A percentile compares a stretch with the other conserved stretches of the same genome.
Evolutionary conservation across 2,888 invertebrate species (phyloP).

Genomic region (Cataglyphis altisquamis): DNA sequence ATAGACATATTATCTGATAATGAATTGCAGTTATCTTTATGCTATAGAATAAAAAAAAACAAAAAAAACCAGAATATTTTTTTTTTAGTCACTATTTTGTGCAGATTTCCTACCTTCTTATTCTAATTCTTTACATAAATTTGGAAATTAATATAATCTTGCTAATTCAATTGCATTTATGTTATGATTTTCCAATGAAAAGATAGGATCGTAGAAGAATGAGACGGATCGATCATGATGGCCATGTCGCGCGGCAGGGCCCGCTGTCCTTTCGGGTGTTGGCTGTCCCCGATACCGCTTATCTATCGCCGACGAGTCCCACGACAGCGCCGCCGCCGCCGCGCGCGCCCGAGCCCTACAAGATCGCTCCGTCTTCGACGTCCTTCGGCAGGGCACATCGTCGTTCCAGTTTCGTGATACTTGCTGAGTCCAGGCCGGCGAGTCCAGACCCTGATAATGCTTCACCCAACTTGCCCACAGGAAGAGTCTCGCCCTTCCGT

Average conservation of each 20-base stretch:
- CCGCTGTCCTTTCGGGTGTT: constrained; percentile 81
- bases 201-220: constrained; percentile 67
- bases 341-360: constrained; percentile 84
- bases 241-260: constrained; percentile 65
- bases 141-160: background rate
- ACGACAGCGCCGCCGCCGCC: constrained; percentile 79
- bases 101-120: background rate
- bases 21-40: background rate
- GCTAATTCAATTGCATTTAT: background rate
- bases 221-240: constrained; percentile 72
- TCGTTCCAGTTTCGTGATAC: constrained; percentile 91
- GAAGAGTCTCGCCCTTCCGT: constrained; percentile 89
- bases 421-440: constrained; percentile 88
- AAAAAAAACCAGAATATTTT: background rate
- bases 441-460: constrained; percentile 86
- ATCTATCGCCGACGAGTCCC: constrained; percentile 69
- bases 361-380: constrained; percentile 80
- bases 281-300: constrained; percentile 72
- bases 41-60: background rate
- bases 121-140: background rate
- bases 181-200: background rate
- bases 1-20: background rate
- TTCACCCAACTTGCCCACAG: constrained; percentile 86
- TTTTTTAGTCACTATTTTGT: background rate
- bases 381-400: constrained; percentile 88